Base-by-base conservation (phyloP, 2,113 vertebrate genomes). In the Plecotus auritus region DNA sequence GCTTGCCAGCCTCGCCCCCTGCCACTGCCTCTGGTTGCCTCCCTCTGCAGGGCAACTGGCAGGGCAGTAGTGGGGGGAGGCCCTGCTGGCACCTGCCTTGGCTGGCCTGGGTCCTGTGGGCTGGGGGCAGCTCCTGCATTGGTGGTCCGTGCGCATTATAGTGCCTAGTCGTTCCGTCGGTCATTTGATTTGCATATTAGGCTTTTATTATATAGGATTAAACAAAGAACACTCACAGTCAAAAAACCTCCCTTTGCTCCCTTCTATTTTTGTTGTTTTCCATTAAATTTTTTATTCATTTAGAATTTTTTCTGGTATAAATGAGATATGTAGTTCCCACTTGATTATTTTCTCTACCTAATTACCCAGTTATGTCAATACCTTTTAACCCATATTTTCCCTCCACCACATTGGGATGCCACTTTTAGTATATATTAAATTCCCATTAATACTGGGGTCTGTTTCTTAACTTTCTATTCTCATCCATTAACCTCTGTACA, bases 261-360 rank as follows among this genome's bases (percentile, higher is more conserved):
- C 35, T 35, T 54, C 17, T 77, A 30, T 61, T 72, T 90, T 56
- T 74, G 20, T 94, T 78, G 40, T 85, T 90, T 73, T 40, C 42
- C 66, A 64, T 87, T 49, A 73, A 22, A 78, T 78, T 86, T 92
- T 69, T 74, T 2, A 85, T 78, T 6, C 30, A 45, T 77, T 67
- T 84, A n/a, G 40, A 64, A 13, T 73, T 90, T 90, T 84, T 85
- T 77, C 78, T 83, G 26, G 8, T 69, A 2, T 94, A 70, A 45
- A 54, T 83, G 45, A 30, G 42, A 6, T 70, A 61, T 17, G 9
- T 49, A 78, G 35, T 73, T 51, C 51, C 51, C 85, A 23, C 45
- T 94, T 72, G 8, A 72, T 85, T 72, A 74, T 76, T 82, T 91
- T 37, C n/a, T 30, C 35, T 12, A 40, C 13, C 64, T 90, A 70